Evolutionary conservation across 2,888 invertebrate species (phyloP).

Genomic region (Cyaniris semiargus): DNA sequence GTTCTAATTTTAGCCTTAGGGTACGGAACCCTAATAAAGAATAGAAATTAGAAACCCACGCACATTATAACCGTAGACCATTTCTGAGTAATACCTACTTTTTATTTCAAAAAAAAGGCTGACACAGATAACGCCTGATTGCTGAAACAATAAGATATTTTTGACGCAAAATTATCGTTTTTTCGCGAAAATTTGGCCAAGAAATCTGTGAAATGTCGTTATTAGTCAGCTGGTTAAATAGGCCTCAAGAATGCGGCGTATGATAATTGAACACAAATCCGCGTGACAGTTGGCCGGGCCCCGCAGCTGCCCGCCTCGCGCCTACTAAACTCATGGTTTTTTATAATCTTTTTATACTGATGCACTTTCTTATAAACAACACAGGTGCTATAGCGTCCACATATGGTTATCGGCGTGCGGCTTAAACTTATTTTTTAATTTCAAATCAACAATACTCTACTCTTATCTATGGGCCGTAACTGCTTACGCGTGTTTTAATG

Average conservation of each 20-base stretch:
- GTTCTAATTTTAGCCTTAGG: no score
- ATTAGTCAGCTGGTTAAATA: slow-evolving; percentile 58
- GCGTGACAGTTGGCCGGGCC: slow-evolving; percentile 73
- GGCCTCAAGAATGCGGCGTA: slow-evolving; percentile 60
- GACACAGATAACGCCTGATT: background rate
- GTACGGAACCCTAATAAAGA: no score
- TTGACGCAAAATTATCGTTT: background rate
- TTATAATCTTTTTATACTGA: slow-evolving; percentile 73
- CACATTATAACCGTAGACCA: no score
- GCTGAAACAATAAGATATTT: background rate
- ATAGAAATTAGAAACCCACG: no score
- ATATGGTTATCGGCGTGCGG: slow-evolving; percentile 73
- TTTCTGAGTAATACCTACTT: no score
- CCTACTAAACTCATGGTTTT: slow-evolving; percentile 77
- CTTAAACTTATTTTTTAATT: slow-evolving; percentile 63
- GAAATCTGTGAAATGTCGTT: slow-evolving; percentile 41
- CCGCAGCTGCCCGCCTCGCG: slow-evolving; percentile 73
- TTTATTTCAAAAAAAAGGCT: no score
- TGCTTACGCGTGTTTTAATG: slow-evolving; percentile 21
- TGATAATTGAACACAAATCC: slow-evolving; percentile 69
- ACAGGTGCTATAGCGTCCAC: slow-evolving; percentile 77
- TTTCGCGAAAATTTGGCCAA: slow-evolving; percentile 20
- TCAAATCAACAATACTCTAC: slow-evolving; percentile 42
- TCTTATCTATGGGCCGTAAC: slow-evolving; percentile 30
- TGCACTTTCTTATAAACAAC: slow-evolving; percentile 79